phyloP scores from a whole-genome alignment of 2,113 vertebrate genomes.

The Cochlearius cochlearius region DNA sequence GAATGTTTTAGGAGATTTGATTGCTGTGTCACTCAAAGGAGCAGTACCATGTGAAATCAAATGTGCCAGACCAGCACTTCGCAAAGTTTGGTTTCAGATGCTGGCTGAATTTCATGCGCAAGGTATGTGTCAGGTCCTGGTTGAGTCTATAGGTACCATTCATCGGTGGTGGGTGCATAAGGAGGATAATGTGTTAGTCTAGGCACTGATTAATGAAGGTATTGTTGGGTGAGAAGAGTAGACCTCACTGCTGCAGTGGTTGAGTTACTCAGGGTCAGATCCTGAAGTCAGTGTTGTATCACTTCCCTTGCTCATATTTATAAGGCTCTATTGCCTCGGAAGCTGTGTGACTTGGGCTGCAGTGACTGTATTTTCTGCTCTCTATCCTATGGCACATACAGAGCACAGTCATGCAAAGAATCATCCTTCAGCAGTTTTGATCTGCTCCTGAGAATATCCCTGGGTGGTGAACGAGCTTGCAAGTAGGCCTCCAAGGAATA shows the following conservation, averaged over 20 bases:
- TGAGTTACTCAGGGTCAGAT: background rate
- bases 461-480: background rate
- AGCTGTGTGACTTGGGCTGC: accelerated
- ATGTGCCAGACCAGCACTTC: background rate
- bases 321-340: background rate
- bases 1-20: background rate
- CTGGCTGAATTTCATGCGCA: background rate
- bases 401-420: background rate
- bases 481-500: background rate
- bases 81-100: background rate
- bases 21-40: background rate
- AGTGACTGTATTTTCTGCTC: background rate
- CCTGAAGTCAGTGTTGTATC: background rate
- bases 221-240: background rate
- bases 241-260: background rate
- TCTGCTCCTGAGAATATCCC: background rate
- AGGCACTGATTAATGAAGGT: background rate
- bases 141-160: too few species aligned
- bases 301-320: background rate
- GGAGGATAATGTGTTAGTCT: background rate
- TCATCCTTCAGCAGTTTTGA: conserved; percentile 6
- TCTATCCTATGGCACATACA: background rate
- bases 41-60: background rate
- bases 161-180: background rate
- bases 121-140: background rate